phyloP scores from a whole-genome alignment of 2,888 invertebrate species.

The Gari tellinella region DNA sequence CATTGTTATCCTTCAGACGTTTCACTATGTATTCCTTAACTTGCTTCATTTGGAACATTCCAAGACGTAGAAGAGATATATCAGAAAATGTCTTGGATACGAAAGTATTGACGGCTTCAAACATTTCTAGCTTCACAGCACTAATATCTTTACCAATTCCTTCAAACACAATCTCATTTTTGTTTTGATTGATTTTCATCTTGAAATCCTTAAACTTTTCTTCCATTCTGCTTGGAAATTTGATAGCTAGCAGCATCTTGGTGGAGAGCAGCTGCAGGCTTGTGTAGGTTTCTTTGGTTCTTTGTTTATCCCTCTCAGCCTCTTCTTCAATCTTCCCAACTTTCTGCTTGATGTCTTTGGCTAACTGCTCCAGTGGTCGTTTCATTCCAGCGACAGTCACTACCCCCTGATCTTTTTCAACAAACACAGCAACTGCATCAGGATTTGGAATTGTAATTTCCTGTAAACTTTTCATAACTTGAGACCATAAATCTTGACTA shows the following conservation, averaged over 20 bases:
- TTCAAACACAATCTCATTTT: slow-evolving; percentile 47
- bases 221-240: slow-evolving; percentile 37
- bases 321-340: slow-evolving; percentile 25
- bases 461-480: slow-evolving; percentile 6
- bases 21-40: slow-evolving; percentile 38
- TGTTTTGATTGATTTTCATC: slow-evolving; percentile 41
- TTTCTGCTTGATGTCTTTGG: slow-evolving; percentile 2
- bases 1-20: slow-evolving; percentile 19
- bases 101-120: slow-evolving; percentile 19
- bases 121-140: slow-evolving; percentile 38
- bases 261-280: slow-evolving; percentile 26
- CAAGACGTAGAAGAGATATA: neutral
- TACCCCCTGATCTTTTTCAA: slow-evolving; percentile 7
- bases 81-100: neutral
- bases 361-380: neutral
- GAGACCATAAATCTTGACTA: slow-evolving; percentile 4
- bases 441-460: slow-evolving; percentile 9
- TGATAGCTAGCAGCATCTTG: slow-evolving; percentile 48
- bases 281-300: slow-evolving; percentile 23
- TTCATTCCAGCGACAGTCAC: slow-evolving; percentile 19
- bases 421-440: slow-evolving; percentile 18
- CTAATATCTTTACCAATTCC: slow-evolving; percentile 20
- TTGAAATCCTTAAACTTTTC: slow-evolving; percentile 20
- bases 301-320: slow-evolving; percentile 22
- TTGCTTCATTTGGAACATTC: slow-evolving; percentile 11